phyloP scores from a whole-genome alignment of 64 coral and sea anemone species.

The Dendronephthya gigantea region DNA sequence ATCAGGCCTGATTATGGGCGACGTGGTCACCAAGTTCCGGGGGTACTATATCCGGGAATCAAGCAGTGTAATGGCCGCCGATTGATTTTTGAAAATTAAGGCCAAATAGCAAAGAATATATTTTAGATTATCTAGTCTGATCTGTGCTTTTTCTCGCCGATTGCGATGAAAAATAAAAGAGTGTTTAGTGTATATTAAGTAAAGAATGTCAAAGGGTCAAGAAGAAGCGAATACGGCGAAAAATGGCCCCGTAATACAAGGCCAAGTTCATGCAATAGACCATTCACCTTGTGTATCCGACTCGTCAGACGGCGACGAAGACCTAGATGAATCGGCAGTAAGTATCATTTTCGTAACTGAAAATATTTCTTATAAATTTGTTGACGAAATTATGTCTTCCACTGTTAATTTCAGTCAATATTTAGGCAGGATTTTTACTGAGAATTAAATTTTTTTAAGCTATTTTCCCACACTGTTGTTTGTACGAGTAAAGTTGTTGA shows the following conservation, averaged over 20 bases:
- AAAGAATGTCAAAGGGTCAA: neutral
- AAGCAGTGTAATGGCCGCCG: conserved; percentile 7
- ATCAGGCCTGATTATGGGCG: neutral
- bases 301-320: neutral
- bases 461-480: neutral
- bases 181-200: neutral
- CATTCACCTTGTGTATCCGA: neutral
- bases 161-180: neutral
- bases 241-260: neutral
- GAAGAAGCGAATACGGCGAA: neutral
- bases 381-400: neutral
- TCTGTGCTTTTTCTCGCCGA: neutral
- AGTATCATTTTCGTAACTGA: neutral
- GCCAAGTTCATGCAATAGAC: neutral
- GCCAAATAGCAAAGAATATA: neutral
- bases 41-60: neutral
- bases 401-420: neutral
- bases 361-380: neutral
- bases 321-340: conserved; percentile 4
- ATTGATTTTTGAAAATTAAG: neutral
- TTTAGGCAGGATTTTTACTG: neutral
- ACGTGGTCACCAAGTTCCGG: neutral
- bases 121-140: neutral
- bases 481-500: neutral
- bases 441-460: neutral